Conservation (phyloP, 2,888 invertebrate genomes). For the Pseudococcus viburni region DNA sequence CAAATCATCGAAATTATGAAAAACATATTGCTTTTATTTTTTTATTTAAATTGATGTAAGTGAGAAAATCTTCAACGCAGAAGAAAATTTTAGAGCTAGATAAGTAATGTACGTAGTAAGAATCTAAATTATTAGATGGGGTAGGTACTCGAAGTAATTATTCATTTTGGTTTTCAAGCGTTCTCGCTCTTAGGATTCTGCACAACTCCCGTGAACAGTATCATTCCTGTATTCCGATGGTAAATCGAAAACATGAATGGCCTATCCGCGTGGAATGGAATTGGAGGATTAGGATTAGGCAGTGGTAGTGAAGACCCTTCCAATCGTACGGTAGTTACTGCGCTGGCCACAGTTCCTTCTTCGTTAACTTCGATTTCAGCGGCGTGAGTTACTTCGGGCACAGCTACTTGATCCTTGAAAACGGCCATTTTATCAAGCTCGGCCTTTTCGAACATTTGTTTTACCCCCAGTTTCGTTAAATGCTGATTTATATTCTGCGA, state of each 20-base stretch:
- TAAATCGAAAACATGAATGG: constrained; percentile 73
- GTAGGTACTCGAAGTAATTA: neutral
- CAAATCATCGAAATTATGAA: too few species aligned
- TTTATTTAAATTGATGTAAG: too few species aligned
- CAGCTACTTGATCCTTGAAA: constrained; percentile 62
- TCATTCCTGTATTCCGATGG: constrained; percentile 70
- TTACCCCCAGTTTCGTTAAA: constrained; percentile 74
- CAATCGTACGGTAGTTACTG: constrained; percentile 70
- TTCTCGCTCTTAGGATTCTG: constrained; percentile 24
- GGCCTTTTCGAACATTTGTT: constrained; percentile 77
- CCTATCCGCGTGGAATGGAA: constrained; percentile 71
- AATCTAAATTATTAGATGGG: too few species aligned
- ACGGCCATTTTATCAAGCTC: constrained; percentile 74
- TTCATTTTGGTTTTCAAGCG: neutral
- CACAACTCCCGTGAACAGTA: constrained; percentile 22
- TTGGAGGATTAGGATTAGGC: constrained; percentile 67
- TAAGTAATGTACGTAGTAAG: too few species aligned
- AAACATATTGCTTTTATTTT: too few species aligned
- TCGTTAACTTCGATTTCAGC: constrained; percentile 73
- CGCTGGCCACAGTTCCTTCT: constrained; percentile 74
- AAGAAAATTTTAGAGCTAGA: too few species aligned
- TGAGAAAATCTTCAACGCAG: too few species aligned
- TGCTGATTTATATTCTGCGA: neutral
- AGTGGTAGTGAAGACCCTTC: neutral
- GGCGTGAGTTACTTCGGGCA: constrained; percentile 73